Evolutionary conservation across 64 coral and sea anemone genomes (phyloP).

Genomic region (Pocillopora damicornis): DNA sequence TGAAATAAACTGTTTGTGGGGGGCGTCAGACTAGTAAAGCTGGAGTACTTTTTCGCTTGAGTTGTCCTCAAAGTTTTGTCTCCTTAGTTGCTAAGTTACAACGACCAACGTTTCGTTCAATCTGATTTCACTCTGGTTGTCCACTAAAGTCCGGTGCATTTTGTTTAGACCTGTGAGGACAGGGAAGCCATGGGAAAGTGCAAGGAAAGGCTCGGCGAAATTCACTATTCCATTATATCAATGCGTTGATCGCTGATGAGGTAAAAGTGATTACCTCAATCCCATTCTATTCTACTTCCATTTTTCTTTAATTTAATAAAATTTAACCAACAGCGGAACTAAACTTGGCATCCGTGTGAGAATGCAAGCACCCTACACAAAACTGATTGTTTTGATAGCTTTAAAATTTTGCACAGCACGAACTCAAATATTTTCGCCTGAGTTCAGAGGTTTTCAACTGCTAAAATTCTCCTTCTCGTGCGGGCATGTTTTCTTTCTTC

Average conservation of each 20-base stretch:
- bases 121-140: too few relatives aligned
- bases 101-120: too few relatives aligned
- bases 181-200: background rate
- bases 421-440: background rate
- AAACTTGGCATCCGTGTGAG: background rate
- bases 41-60: too few relatives aligned
- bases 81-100: too few relatives aligned
- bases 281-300: background rate
- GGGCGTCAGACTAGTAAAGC: too few relatives aligned
- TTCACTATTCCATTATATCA: background rate
- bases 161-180: too few relatives aligned
- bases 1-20: too few relatives aligned
- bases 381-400: background rate
- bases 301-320: background rate
- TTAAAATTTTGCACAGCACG: background rate
- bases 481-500: background rate
- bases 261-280: background rate
- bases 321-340: background rate
- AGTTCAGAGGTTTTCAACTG: too few relatives aligned
- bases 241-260: conserved; percentile 3
- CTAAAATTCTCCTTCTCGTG: too few relatives aligned
- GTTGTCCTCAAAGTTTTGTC: too few relatives aligned
- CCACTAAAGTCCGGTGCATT: too few relatives aligned
- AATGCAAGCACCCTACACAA: background rate
- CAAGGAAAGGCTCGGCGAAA: background rate